These are phyloP conservation scores for Caenorhabditis auriculariae DNA, from an alignment of 2,888 invertebrate genomes.

Conservation along the genomic window DNA sequence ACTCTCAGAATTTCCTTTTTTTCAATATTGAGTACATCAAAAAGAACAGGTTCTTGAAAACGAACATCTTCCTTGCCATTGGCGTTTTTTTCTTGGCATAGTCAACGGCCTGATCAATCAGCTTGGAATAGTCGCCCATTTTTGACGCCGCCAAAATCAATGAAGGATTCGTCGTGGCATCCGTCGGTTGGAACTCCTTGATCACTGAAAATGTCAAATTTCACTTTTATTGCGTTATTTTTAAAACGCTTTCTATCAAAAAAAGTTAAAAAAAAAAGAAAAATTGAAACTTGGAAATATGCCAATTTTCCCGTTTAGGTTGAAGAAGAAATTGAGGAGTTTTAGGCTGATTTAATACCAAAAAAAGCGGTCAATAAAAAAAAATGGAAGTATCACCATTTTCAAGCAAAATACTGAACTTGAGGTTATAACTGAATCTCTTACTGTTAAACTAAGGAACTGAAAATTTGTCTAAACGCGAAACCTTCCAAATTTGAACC, in stretches of 20 bases:
- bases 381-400: no score
- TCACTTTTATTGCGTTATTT: background rate
- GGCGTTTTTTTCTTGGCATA: conserved; percentile 77
- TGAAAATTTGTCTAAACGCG: no score
- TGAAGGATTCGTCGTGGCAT: conserved; percentile 98
- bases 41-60: background rate
- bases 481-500: no score
- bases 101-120: conserved; percentile 85
- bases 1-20: no score
- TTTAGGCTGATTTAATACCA: no score
- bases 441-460: no score
- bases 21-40: background rate
- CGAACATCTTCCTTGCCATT: background rate
- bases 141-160: conserved; percentile 89
- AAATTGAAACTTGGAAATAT: no score
- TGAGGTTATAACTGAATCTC: no score
- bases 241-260: conserved; percentile 1
- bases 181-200: conserved; percentile 93
- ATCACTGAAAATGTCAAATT: conserved; percentile 82
- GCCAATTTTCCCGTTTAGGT: no score
- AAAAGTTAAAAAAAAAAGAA: background rate
- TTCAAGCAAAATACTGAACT: no score
- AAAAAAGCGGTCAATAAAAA: no score
- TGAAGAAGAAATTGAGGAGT: no score
- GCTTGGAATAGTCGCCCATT: conserved; percentile 80